Base-by-base conservation (phyloP, 2,888 invertebrate species). In the Selenia dentaria region DNA sequence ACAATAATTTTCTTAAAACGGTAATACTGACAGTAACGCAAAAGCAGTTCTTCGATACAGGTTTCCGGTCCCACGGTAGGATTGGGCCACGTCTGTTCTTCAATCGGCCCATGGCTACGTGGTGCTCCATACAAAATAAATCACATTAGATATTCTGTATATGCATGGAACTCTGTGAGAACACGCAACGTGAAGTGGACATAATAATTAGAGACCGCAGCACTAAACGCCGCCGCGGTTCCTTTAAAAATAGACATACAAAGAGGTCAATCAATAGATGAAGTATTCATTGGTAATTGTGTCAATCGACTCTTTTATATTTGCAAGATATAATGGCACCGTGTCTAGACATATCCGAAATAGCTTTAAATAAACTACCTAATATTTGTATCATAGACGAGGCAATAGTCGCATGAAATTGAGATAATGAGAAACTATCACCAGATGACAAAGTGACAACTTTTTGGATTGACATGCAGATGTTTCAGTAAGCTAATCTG, bases 31-130 rank as follows among this genome's bases (percentile, higher is more conserved):
- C 45, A 48, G 35, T 53, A 44, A 38, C 42, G 51, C 33, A 39
- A 47, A 22, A 37, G 13, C 13, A 24, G 33, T 33, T 20, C 11
- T 31, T 35, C 6, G 14, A 37, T 47, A 48, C 61, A 50, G 50
- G 50, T 47, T 53, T 54, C 41, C 41, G 53, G 53, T 68, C 61
- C 46, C 59, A 64, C 62, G 62, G 49, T 42, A 57, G 40, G 40
- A 71, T 69, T 68, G 70, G 66, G 32, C 71, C 79, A 79, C 77
- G 79, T 81, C 73, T 74, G 51, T 44, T 38, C 24, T 27, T 40
- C 29, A 1, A 13, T 6, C 6, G 12, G 9, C 1, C 6, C 18
- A n/a, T 6, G 2, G 24, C n/a, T 27, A 47, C 31, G 39, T 39
- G 45, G 45, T 11, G 2, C 32, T 37, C 2, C 0, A 6, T 25